Conservation (phyloP, 2,113 vertebrate species). For the Alethe castanea region DNA sequence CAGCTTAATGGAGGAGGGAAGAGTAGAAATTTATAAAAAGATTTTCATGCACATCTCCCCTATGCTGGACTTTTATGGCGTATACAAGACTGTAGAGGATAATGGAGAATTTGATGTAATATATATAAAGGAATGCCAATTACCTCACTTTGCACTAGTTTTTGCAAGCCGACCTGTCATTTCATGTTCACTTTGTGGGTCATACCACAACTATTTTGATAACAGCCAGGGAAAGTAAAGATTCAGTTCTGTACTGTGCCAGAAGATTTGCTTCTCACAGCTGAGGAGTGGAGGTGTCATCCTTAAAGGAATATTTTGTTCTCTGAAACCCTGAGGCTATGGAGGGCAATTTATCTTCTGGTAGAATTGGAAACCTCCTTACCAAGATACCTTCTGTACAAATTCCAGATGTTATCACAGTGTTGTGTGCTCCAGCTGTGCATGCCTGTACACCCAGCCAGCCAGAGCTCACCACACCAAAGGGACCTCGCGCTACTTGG, state of each 20-base stretch:
- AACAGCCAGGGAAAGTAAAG: neutral
- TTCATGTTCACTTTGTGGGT: neutral
- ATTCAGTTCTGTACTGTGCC: neutral
- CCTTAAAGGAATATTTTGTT: slow-evolving; percentile 4
- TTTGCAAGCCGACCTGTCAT: neutral
- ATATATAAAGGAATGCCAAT: neutral
- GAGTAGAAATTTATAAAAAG: neutral
- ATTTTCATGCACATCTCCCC: neutral
- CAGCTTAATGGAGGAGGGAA: neutral
- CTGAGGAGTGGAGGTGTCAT: neutral
- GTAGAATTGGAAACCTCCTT: neutral
- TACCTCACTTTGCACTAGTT: neutral
- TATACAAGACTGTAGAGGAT: neutral
- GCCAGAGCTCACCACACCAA: neutral
- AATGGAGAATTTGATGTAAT: neutral
- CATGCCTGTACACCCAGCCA: neutral
- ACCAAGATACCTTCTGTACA: neutral
- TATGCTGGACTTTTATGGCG: neutral
- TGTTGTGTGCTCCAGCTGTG: neutral
- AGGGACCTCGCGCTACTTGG: neutral
- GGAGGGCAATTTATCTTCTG: neutral
- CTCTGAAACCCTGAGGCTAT: neutral
- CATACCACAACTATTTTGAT: neutral
- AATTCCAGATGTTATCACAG: neutral
- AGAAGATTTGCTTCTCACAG: slow-evolving; percentile 14